phyloP scores from a whole-genome alignment of 2,113 vertebrate genomes.

The Pollachius pollachius region DNA sequence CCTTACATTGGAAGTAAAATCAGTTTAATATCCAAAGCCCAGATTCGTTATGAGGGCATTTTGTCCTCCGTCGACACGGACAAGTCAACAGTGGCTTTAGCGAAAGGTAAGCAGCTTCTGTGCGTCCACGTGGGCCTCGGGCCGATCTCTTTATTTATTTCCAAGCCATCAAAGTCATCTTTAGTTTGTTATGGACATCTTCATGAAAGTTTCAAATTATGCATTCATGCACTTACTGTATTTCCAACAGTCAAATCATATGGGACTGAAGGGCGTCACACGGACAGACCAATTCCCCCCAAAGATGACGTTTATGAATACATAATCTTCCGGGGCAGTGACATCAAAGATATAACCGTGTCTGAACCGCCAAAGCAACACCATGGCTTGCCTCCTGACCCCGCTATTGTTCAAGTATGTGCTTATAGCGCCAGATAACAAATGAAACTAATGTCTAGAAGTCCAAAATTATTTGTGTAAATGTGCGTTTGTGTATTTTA shows the following conservation, averaged over 20 bases:
- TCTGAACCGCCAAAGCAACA: conserved; percentile 92
- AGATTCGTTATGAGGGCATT: conserved; percentile 91
- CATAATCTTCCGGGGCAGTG: conserved; percentile 96
- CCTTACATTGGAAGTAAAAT: conserved; percentile 93
- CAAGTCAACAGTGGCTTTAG: conserved; percentile 90
- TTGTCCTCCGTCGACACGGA: conserved; percentile 92
- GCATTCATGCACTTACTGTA: too few species aligned
- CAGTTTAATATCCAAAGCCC: conserved; percentile 89
- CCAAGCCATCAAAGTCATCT: neutral
- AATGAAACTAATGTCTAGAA: neutral
- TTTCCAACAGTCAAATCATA: conserved; percentile 84
- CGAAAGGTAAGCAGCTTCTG: conserved; percentile 76
- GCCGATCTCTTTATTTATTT: neutral
- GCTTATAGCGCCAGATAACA: neutral
- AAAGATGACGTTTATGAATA: conserved; percentile 95
- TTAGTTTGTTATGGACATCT: too few species aligned
- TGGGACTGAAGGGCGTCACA: conserved; percentile 92
- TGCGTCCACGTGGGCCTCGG: too few species aligned
- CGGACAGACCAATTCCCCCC: conserved; percentile 87
- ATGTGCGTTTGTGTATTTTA: conserved; percentile 28
- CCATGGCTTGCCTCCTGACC: conserved; percentile 89
- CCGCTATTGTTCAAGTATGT: conserved; percentile 94
- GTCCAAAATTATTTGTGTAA: neutral
- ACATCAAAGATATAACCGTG: conserved; percentile 98
- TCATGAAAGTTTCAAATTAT: too few species aligned